Evolutionary conservation across 2,113 vertebrate genomes (phyloP), one percentile per base, ranked within the genome.

Genomic region (Carassius carassius): DNA sequence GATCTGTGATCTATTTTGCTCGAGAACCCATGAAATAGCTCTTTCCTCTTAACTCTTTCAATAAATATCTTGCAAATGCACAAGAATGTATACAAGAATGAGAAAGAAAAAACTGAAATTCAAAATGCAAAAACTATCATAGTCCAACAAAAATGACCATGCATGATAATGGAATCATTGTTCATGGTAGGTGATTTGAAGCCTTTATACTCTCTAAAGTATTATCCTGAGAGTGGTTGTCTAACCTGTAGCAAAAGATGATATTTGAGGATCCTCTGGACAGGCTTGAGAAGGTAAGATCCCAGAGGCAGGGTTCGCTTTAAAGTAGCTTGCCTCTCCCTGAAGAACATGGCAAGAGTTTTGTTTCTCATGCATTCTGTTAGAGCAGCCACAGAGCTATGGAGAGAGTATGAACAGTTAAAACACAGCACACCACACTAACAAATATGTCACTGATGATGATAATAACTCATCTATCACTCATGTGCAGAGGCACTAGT

Each of bases 251-350:
- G 95, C 86, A 99, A 94, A 75, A 98, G 91, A 90, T 99, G 98
- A 91, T 99, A 99, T 83, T 99, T 99, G 82, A 99, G 96, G 92
- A 99, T 97, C 92, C 97, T 96, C 95, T 99, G 97, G 19, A 99
- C 97, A 0, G 97, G 98, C 85, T 99, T 99, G 47, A 99, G 95
- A 83, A 99, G 94, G 93, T 96, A 99, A 17, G 97, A 97, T 0
- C 98, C 97, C 0, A 99, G 90, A 32, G 98, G 97, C 87, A 99
- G 91, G 0, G 95, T 93, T 0, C 96, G 94, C 69, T 96, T 94
- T 77, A 98, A 87, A 12, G 87, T 85, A 9, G 95, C 96, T 93
- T 99, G 98, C 7, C 95, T 95, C 60, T 97, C 96, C 1, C 96
- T 94, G 41, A 98, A 96, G 88, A 98, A 98, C 87, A 94, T 95